Evolutionary conservation across 2,113 vertebrate genomes (phyloP), one percentile per base, ranked within the genome.

Genomic region (Sinocyclocheilus rhinocerous): DNA sequence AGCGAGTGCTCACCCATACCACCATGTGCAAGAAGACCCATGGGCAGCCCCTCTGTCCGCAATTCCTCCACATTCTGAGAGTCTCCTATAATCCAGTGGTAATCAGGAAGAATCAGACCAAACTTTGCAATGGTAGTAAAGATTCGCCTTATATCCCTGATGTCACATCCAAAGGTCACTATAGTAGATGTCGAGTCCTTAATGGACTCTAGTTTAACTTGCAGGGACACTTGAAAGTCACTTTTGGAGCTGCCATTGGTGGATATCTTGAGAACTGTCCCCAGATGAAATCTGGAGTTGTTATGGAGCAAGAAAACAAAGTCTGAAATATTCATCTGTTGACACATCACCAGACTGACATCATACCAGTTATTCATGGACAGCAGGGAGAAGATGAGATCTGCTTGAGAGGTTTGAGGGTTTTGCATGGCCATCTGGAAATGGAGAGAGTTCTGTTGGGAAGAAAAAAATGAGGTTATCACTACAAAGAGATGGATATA

Each of bases 321-420:
- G 88, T 97, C 94, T 0, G 95, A 96, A 90, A 99, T 92, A 88
- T 99, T 97, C 96, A 96, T 96, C 86, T 98, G 96, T 90, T 97
- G 97, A 93, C 98, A 99, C 22, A 99, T 93, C 87, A 99, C 91
- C 83, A 99, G 92, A 89, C 97, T 99, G 93, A 98, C 96, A 91
- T 99, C 98, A 92, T 97, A 98, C 98, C 98, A 99, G 93, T 94
- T 97, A 93, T 99, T 99, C 95, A 97, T 96, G 4, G 96, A 94
- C 90, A 99, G 96, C 89, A 99, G 96, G 0, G 96, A 96, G 92
- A 96, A 95, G 91, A 98, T 96, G 85, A 99, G 95, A 0, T 95
- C 95, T 18, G 95, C 96, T 29, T 95, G 95, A 90, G 95, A 95
- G 89, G 93, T 95, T 91, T 93, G 48, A 79, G 97, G 92, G 90